Evolutionary conservation across 2,888 invertebrate species (phyloP).

Genomic region (Drosophila colorata): DNA sequence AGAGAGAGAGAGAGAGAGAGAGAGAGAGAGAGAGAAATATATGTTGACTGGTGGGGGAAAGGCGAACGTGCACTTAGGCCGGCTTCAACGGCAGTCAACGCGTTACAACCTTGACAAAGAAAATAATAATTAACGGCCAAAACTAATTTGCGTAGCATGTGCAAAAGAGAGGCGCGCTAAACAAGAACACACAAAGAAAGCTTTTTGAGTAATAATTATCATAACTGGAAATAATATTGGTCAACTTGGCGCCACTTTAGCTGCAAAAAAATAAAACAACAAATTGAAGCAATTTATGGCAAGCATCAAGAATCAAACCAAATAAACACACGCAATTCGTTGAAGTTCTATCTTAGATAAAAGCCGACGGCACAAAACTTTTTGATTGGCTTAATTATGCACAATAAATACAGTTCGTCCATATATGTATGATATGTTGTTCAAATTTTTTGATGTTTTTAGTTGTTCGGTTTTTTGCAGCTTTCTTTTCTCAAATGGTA

Average conservation of each 20-base stretch:
- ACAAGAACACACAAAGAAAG: conserved; percentile 18
- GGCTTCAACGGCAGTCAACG: conserved; percentile 9
- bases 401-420: conserved; percentile 54
- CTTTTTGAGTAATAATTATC: conserved; percentile 22
- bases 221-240: conserved; percentile 28
- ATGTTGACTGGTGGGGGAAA: background rate
- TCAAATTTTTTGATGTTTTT: conserved; percentile 19
- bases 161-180: conserved; percentile 22
- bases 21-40: background rate
- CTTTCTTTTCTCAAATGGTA: conserved; percentile 73
- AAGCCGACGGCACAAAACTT: conserved; percentile 41
- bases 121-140: conserved; percentile 62
- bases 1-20: conserved; percentile 5
- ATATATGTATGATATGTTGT: conserved; percentile 33
- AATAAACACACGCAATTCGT: conserved; percentile 43
- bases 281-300: conserved; percentile 36
- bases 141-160: conserved; percentile 56
- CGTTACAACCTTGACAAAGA: conserved; percentile 73
- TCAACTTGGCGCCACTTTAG: conserved; percentile 14
- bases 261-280: background rate
- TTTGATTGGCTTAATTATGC: conserved; percentile 75
- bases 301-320: conserved; percentile 14
- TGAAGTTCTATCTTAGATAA: conserved; percentile 42
- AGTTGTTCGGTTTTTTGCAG: conserved; percentile 27
- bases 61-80: conserved; percentile 34